Evolutionary conservation across 2,797 vertebrate genomes (phyloP).

Genomic region (Labroides dimidiatus): DNA sequence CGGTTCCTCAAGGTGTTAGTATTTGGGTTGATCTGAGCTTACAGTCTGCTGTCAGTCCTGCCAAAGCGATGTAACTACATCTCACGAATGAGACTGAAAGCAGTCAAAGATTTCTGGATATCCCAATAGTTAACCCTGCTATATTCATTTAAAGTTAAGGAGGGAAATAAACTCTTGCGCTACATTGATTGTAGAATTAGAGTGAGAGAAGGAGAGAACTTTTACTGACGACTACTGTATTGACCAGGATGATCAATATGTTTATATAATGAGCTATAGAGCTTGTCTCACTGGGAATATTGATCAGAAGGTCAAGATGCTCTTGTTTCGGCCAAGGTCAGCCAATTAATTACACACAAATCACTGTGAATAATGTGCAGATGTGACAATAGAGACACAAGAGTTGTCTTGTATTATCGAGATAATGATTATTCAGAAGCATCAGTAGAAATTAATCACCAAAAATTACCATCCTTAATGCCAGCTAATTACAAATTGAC

Average conservation of each 20-base stretch:
- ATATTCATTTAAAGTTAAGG: conserved; percentile 2
- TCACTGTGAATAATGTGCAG: conserved; percentile 22
- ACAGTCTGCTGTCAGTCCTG: conserved; percentile 47
- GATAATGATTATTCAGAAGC: conserved; percentile 9
- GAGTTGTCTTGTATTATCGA: not conserved
- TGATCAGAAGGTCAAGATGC: conserved; percentile 40
- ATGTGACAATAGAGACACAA: conserved; percentile 19
- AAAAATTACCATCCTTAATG: conserved; percentile 9
- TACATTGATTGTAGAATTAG: conserved; percentile 4
- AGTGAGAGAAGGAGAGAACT: not conserved
- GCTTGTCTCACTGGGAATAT: conserved; percentile 38
- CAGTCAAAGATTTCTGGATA: conserved; percentile 7
- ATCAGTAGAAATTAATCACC: conserved; percentile 7
- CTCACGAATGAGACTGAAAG: conserved; percentile 23
- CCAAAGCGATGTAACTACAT: conserved; percentile 40
- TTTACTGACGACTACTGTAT: conserved; percentile 31
- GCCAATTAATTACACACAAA: conserved; percentile 32
- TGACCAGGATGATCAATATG: conserved; percentile 49
- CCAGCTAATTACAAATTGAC: not conserved
- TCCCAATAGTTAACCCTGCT: conserved; percentile 17
- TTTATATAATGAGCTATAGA: conserved; percentile 53
- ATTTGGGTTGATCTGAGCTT: conserved; percentile 56
- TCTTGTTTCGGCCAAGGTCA: conserved; percentile 51
- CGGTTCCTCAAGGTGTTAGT: conserved; percentile 57
- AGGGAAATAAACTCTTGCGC: not conserved